Evolutionary conservation across 1,140 invertebrate genomes (phyloP).

Genomic region (Heliconius hermathena): DNA sequence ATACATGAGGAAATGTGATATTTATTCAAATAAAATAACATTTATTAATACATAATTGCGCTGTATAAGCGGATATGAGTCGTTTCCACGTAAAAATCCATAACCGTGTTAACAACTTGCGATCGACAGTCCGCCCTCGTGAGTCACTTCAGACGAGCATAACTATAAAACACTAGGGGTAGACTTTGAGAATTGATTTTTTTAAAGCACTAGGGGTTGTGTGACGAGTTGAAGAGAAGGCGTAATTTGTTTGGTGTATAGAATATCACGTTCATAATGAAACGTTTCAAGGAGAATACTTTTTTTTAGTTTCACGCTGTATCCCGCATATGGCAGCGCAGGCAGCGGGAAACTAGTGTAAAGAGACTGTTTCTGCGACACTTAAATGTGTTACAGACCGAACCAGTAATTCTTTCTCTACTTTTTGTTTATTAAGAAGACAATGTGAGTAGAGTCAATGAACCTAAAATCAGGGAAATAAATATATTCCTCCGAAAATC

Average conservation of each 20-base stretch:
- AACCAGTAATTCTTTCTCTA: too few relatives aligned
- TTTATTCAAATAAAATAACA: background rate
- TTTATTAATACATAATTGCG: background rate
- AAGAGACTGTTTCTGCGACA: too few relatives aligned
- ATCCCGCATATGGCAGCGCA: too few relatives aligned
- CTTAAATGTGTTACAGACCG: too few relatives aligned
- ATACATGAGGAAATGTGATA: background rate
- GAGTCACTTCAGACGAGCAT: slow-evolving; percentile 1
- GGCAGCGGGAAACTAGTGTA: too few relatives aligned
- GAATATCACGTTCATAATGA: too few relatives aligned
- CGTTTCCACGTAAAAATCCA: slow-evolving; percentile 14
- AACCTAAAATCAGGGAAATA: too few relatives aligned
- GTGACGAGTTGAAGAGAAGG: background rate
- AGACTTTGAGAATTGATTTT: slow-evolving; percentile 1
- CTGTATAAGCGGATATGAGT: background rate
- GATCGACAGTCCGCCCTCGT: slow-evolving; percentile 8
- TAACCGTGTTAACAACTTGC: slow-evolving; percentile 9
- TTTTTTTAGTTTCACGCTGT: too few relatives aligned
- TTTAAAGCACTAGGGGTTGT: background rate
- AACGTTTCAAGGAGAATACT: too few relatives aligned
- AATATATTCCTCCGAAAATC: too few relatives aligned
- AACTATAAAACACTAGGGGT: slow-evolving; percentile 1
- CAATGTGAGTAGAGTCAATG: too few relatives aligned
- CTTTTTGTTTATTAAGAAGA: too few relatives aligned
- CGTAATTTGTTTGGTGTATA: background rate